Base-by-base conservation (phyloP, 92 coral and sea anemone species). In the Pocillopora meandrina region DNA sequence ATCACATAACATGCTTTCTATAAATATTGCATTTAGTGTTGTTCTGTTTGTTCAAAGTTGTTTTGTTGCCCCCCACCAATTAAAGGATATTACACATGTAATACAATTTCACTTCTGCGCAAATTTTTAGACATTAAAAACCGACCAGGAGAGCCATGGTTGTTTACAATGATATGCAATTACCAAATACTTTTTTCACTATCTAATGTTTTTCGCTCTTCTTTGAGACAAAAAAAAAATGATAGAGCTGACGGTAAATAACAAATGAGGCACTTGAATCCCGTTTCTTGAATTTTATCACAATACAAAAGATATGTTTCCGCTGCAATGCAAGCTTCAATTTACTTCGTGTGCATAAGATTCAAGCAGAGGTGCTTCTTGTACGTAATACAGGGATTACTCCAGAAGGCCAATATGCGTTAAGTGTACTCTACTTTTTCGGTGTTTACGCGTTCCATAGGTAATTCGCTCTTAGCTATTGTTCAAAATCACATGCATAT, bases 21-120 rank as follows among this genome's bases (percentile, higher is more conserved):
- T 3, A 12, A 69, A 67, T 69, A 60, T 36, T 79, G 75, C 71
- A 34, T 71, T 60, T 65, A 19, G 77, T 81, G 63, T 59, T 64
- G 56, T 33, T 81, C 58, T 81, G 85, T 81, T 81, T 81, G 68
- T 70, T 71, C 69, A 70, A 81, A 72, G 76, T 60, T 71, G 76
- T 60, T 71, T 67, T 56, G 60, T 26, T 56, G 31, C 65, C 85
- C 65, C 56, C 77, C 73, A 26, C 68, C 12, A 68, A 69, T 80
- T 69, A 67, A 57, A 18, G 65, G 63, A 67, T 9, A 55, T 57
- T 55, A 66, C 84, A 63, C 70, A 76, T 65, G 49, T 67, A 62
- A 42, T 34, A 19, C n/a, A 63, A 65, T 5, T 49, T 78, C 2
- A 78, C 47, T 42, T 42, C 31, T 34, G 1, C 80, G 49, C 17